These are phyloP conservation scores for Cyphomyrus discorhynchus DNA, from an alignment of 2,113 vertebrate species.

Conservation along the genomic window DNA sequence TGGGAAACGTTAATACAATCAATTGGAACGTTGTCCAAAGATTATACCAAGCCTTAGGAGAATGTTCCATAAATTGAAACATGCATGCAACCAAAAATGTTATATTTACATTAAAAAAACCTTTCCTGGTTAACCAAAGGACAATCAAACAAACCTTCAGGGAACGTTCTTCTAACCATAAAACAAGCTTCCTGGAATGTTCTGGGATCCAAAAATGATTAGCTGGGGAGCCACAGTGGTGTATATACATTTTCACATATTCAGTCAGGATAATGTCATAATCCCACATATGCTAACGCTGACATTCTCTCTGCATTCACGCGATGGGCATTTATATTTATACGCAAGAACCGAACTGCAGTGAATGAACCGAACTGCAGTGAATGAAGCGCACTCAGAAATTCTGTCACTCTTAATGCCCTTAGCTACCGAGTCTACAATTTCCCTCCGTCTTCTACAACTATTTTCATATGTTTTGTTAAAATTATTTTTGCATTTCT, in stretches of 20 bases:
- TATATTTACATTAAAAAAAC: neutral
- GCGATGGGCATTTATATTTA: neutral
- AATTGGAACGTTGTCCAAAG: neutral
- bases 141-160: neutral
- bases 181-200: neutral
- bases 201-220: neutral
- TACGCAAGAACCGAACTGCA: neutral
- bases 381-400: neutral
- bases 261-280: neutral
- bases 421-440: neutral
- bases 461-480: neutral
- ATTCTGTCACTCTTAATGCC: neutral
- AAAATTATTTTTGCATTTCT: neutral
- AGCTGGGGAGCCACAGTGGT: neutral
- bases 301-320: neutral
- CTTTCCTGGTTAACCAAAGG: neutral
- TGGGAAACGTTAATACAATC: neutral
- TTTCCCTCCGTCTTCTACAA: neutral
- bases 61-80: neutral
- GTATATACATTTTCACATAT: neutral
- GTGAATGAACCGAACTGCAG: neutral
- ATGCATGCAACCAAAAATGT: neutral
- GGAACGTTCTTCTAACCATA: neutral
- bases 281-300: neutral
- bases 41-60: neutral